Base-by-base conservation (phyloP, 2,113 vertebrate species). In the Oenanthe oenanthe region DNA sequence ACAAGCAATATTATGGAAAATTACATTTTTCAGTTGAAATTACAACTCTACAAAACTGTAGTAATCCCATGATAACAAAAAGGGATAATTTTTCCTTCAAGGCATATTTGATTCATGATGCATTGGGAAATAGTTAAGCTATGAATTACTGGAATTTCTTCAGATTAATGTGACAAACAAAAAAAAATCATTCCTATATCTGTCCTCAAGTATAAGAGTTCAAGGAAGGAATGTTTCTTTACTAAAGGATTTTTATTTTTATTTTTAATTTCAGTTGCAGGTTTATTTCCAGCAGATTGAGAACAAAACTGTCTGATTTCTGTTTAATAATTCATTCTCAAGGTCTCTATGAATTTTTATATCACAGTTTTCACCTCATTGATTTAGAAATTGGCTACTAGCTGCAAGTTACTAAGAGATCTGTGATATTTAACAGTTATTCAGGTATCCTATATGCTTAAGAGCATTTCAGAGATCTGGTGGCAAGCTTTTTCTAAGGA, bases 21-120 rank as follows among this genome's bases (percentile, higher is more conserved):
- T 58, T 3, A 45, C 82, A 34, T 81, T 94, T 70, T 88, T 85
- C 70, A 82, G 60, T 92, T 95, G 65, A 81, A 94, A 94, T 93
- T 86, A 66, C 47, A 96, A 17, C 68, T 89, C 53, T 71, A 75
- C 51, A 66, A 79, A 96, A 91, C 68, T 71, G 40, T 63, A 84
- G 36, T 57, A 73, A 70, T 95, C 65, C 84, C 74, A 71, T 45
- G 62, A 48, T 48, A 89, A 80, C 15, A 85, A 95, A 63, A 75
- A 58, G 21, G 28, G 5, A 51, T 95, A 10, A 17, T 38, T 74
- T 94, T 96, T 82, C 67, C 62, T 74, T 82, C 50, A 68, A 81
- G 65, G 53, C 26, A 31, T 32, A 70, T 96, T 93, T 10, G 25
- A 67, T 88, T 72, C 60, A n/a, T 78, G 16, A 72, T 88, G 34